Conservation (phyloP, 2,888 invertebrate species). For the Eutolmus rufibarbis region DNA sequence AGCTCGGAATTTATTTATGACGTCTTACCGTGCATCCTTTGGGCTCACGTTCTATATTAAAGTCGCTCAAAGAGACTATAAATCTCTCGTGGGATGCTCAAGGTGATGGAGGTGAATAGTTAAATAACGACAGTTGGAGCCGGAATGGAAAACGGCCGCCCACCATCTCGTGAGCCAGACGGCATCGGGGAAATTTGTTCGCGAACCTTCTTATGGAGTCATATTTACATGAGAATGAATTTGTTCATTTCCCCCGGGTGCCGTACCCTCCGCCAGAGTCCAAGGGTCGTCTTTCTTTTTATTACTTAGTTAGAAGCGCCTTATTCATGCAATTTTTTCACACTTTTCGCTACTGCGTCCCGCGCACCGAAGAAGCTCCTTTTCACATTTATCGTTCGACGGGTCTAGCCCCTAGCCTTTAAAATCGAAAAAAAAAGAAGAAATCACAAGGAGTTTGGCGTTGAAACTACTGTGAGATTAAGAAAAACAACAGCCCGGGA, state of each 20-base stretch:
- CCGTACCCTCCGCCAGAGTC: not conserved
- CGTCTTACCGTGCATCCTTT: not conserved
- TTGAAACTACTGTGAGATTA: not conserved
- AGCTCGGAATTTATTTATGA: constrained; percentile 18
- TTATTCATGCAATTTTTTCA: not conserved
- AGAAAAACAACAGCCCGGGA: constrained; percentile 1
- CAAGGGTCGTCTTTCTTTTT: not conserved
- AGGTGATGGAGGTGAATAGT: constrained; percentile 31
- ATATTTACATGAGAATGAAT: constrained; percentile 37
- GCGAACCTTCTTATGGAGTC: not conserved
- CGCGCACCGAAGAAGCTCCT: not conserved
- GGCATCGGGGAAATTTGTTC: not conserved
- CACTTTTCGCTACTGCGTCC: not conserved
- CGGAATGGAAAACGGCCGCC: not conserved
- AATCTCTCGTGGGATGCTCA: not conserved
- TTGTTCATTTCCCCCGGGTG: constrained; percentile 35
- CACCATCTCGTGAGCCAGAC: not conserved
- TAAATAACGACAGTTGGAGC: constrained; percentile 2
- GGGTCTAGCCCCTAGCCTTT: not conserved
- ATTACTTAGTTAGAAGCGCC: not conserved
- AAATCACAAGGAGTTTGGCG: not conserved
- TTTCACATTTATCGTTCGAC: not conserved
- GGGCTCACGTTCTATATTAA: constrained; percentile 16
- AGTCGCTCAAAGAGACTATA: not conserved
- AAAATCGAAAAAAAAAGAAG: not conserved